Conservation (phyloP, 35 echinoderm and acorn worm species). For the Anneissia japonica region DNA sequence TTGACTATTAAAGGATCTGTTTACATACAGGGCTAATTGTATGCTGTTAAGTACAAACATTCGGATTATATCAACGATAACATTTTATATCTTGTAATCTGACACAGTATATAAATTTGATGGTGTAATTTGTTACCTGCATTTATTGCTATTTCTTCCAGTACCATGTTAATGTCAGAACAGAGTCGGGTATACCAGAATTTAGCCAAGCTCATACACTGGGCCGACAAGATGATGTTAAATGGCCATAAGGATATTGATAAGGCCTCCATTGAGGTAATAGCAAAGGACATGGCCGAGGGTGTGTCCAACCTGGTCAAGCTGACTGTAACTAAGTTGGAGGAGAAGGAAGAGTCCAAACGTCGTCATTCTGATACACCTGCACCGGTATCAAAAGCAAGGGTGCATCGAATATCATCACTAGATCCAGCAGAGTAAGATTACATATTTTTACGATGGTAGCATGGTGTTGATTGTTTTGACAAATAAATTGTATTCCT, state of each 20-base stretch:
- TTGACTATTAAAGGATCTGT: too few relatives aligned
- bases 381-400: not conserved
- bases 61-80: too few relatives aligned
- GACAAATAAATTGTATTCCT: too few relatives aligned
- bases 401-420: not conserved
- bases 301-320: slow-evolving; percentile 63
- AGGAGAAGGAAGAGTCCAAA: slow-evolving; percentile 54
- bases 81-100: too few relatives aligned
- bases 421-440: not conserved
- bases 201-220: slow-evolving; percentile 86
- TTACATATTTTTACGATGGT: too few relatives aligned
- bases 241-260: slow-evolving; percentile 48
- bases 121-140: too few relatives aligned
- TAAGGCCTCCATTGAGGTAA: slow-evolving; percentile 26
- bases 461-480: too few relatives aligned
- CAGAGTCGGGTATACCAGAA: slow-evolving; percentile 82
- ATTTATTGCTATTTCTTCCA: not conserved
- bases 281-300: slow-evolving; percentile 21
- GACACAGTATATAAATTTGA: too few relatives aligned
- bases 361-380: not conserved
- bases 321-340: slow-evolving; percentile 59
- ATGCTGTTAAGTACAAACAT: too few relatives aligned
- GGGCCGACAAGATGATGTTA: slow-evolving; percentile 88
- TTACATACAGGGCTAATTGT: too few relatives aligned
- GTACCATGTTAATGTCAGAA: slow-evolving; percentile 57